Evolutionary conservation across 2,888 invertebrate species (phyloP).

Genomic region (Drosophila longiperda): DNA sequence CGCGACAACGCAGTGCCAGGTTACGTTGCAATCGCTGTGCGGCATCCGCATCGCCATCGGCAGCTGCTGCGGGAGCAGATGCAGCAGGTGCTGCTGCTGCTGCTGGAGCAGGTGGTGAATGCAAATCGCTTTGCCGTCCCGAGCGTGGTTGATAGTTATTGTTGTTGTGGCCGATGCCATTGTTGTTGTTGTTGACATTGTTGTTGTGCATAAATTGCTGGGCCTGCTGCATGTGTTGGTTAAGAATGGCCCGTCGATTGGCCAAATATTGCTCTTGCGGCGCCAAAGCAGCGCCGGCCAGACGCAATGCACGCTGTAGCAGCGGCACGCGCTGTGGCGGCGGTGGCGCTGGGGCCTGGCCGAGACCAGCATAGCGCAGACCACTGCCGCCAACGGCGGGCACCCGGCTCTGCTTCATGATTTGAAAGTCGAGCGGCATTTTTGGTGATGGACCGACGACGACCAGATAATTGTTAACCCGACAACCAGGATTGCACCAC

Average conservation of each 20-base stretch:
- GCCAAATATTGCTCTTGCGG: slow-evolving; percentile 81
- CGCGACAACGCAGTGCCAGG: slow-evolving; percentile 83
- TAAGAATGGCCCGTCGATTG: slow-evolving; percentile 81
- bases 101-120: slow-evolving; percentile 50
- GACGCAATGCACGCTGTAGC: slow-evolving; percentile 62
- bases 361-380: slow-evolving; percentile 54
- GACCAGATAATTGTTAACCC: slow-evolving; percentile 90
- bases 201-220: slow-evolving; percentile 78
- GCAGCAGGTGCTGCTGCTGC: slow-evolving; percentile 33
- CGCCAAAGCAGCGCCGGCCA: slow-evolving; percentile 60
- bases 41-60: slow-evolving; percentile 81
- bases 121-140: slow-evolving; percentile 78
- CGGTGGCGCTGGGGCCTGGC: slow-evolving; percentile 56
- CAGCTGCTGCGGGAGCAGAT: slow-evolving; percentile 23
- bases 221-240: slow-evolving; percentile 80
- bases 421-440: slow-evolving; percentile 84
- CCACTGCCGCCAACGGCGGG: slow-evolving; percentile 75
- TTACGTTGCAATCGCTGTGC: slow-evolving; percentile 84
- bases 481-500: slow-evolving; percentile 97
- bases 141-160: slow-evolving; percentile 80
- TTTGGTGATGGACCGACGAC: slow-evolving; percentile 86
- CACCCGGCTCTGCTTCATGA: slow-evolving; percentile 83
- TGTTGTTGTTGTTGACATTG: slow-evolving; percentile 75
- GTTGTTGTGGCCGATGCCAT: slow-evolving; percentile 26
- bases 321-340: slow-evolving; percentile 46